A percentile compares a stretch with the other conserved stretches of the same genome.
phyloP scores from a whole-genome alignment of 2,113 vertebrate species.

The Mus musculus region DNA sequence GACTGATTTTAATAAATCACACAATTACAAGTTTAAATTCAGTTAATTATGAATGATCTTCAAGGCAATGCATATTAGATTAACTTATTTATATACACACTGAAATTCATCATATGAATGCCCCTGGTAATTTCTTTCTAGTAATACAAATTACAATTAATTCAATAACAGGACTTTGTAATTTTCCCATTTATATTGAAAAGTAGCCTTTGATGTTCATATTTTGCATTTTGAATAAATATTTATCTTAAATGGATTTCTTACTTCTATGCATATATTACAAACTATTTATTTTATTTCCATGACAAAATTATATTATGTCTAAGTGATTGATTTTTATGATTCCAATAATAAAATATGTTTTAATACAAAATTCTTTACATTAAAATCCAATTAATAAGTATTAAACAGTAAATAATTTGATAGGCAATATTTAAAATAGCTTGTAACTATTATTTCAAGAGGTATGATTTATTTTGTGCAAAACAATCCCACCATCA shows the following conservation, averaged over 20 bases:
- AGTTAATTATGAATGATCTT: slow-evolving; percentile 42
- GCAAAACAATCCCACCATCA: background rate
- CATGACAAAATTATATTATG: background rate
- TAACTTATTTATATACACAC: background rate
- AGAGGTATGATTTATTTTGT: background rate
- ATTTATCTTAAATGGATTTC: background rate
- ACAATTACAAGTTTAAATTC: slow-evolving; percentile 47
- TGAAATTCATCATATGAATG: background rate
- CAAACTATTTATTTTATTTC: background rate
- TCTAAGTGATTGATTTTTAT: background rate
- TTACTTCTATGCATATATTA: background rate
- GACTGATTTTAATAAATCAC: slow-evolving; percentile 15
- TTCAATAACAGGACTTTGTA: background rate
- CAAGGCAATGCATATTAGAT: slow-evolving; percentile 15
- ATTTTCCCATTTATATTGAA: slow-evolving; percentile 2
- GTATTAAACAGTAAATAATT: background rate
- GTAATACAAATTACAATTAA: slow-evolving; percentile 44
- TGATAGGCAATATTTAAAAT: background rate
- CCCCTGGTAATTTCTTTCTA: background rate
- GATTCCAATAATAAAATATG: background rate
- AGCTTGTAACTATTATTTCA: background rate
- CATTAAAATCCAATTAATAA: background rate
- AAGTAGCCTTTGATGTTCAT: background rate
- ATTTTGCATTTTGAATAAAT: slow-evolving; percentile 33
- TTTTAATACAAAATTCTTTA: background rate